These are phyloP conservation scores for Catamblyrhynchus diadema DNA, from an alignment of 2,797 vertebrate species.

Conservation along the genomic window DNA sequence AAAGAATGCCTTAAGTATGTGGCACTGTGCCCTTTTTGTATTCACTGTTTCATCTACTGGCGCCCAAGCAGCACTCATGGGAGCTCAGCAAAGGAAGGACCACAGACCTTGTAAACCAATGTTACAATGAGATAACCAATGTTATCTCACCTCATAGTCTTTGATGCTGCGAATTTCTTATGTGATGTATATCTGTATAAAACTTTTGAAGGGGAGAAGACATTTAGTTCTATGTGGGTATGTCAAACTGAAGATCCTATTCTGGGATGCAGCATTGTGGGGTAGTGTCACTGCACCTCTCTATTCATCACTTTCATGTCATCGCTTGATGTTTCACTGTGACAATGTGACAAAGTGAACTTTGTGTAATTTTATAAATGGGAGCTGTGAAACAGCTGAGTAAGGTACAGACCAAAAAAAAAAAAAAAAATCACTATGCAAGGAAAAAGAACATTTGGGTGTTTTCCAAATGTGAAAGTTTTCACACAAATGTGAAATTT, in stretches of 20 bases:
- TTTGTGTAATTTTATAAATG: background rate
- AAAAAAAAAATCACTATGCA: background rate
- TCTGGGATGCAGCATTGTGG: background rate
- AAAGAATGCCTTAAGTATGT: background rate
- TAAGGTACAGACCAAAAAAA: background rate
- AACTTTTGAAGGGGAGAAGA: background rate
- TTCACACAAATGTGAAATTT: background rate
- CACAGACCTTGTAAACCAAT: background rate
- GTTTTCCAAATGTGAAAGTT: background rate
- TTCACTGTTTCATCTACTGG: background rate
- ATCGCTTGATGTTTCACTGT: background rate
- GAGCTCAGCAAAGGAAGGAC: background rate
- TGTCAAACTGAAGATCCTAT: background rate
- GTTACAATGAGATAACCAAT: background rate
- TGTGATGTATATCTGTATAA: background rate
- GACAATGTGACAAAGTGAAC: background rate
- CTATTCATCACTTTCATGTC: background rate
- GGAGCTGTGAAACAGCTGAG: background rate
- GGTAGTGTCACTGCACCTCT: background rate
- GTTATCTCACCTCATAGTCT: background rate
- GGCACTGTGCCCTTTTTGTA: background rate
- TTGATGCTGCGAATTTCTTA: background rate
- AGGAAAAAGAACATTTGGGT: background rate
- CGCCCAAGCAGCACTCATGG: background rate
- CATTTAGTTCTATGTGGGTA: background rate